These are phyloP conservation scores for Nebria brevicollis DNA, from an alignment of 2,888 invertebrate genomes.

Conservation along the genomic window DNA sequence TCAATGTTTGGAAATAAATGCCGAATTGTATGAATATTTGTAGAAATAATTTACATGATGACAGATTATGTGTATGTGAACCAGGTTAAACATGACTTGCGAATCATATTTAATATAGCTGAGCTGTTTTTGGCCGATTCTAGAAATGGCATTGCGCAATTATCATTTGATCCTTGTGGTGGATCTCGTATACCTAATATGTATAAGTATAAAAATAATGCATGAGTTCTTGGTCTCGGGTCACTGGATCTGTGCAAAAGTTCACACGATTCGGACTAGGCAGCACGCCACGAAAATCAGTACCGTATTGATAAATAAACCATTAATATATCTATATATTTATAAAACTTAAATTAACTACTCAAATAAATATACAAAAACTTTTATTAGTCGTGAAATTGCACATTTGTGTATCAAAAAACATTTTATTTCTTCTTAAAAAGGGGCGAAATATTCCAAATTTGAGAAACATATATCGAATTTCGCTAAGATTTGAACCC, in stretches of 20 bases:
- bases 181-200: background rate
- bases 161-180: background rate
- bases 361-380: no score
- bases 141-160: background rate
- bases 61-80: background rate
- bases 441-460: no score
- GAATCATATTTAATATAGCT: background rate
- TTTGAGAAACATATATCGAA: no score
- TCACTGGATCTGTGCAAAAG: conserved; percentile 1
- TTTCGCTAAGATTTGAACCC: no score
- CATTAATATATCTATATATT: background rate
- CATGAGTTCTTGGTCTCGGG: background rate
- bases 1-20: no score
- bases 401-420: no score
- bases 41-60: background rate
- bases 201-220: background rate
- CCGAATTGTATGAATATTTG: no score
- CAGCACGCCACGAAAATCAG: background rate
- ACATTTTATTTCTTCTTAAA: no score
- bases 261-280: background rate
- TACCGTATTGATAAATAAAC: background rate
- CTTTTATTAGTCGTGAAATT: no score
- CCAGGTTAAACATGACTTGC: background rate
- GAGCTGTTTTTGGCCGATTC: background rate
- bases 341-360: background rate